Conservation (phyloP, 1,140 invertebrate genomes). For the Lerema accius region DNA sequence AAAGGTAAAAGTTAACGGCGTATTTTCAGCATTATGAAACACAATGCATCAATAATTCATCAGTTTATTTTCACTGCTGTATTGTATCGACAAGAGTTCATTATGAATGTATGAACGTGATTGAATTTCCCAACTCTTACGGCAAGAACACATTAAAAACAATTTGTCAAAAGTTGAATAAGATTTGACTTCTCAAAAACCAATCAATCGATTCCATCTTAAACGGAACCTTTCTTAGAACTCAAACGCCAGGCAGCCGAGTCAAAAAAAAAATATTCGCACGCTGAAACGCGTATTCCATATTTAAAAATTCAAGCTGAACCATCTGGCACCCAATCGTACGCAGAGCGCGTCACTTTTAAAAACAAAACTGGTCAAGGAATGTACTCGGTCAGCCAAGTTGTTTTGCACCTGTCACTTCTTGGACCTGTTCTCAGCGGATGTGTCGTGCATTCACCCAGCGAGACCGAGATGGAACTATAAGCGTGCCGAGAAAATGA, state of each 20-base stretch:
- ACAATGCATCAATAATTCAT: neutral
- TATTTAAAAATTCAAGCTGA: constrained; percentile 23
- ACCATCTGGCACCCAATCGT: constrained; percentile 35
- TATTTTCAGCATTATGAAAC: neutral
- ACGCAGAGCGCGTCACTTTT: constrained; percentile 30
- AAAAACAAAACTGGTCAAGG: constrained; percentile 37
- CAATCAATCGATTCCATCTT: constrained; percentile 24
- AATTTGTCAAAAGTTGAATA: constrained; percentile 28
- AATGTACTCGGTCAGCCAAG: constrained; percentile 36
- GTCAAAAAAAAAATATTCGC: constrained; percentile 28
- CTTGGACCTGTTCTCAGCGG: constrained; percentile 45
- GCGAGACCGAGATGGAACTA: constrained; percentile 38
- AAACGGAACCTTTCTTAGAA: constrained; percentile 18
- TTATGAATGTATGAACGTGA: constrained; percentile 3
- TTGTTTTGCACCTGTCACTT: constrained; percentile 48
- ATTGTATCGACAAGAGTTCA: neutral
- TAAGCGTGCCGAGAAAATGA: constrained; percentile 48
- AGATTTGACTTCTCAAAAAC: constrained; percentile 24
- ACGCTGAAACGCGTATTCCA: constrained; percentile 26
- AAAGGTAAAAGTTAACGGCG: neutral
- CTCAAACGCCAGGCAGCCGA: neutral
- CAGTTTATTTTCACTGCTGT: neutral
- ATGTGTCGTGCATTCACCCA: constrained; percentile 53
- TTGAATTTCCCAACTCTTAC: neutral
- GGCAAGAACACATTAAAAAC: constrained; percentile 24